Conservation (phyloP, 1,140 invertebrate genomes). For the Pantala flavescens region DNA sequence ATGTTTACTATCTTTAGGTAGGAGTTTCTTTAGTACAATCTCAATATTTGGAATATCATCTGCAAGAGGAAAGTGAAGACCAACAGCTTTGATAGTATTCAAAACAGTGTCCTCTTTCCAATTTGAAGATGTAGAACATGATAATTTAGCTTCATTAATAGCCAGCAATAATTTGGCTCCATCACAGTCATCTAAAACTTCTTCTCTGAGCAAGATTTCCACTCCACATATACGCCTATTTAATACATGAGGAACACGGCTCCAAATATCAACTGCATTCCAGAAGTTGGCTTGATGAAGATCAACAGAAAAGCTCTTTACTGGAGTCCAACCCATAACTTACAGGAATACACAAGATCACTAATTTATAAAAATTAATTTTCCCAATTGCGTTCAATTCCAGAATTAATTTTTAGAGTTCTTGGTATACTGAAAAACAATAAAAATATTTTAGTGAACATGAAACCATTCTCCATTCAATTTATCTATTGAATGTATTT, state of each 20-base stretch:
- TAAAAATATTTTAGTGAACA: neutral
- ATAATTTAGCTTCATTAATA: neutral
- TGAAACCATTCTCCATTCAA: neutral
- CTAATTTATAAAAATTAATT: neutral
- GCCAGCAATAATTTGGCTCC: neutral
- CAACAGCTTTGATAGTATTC: too few relatives aligned
- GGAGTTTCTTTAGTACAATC: conserved; percentile 12
- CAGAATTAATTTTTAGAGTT: conserved; percentile 16
- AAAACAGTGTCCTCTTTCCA: too few relatives aligned
- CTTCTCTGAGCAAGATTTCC: conserved; percentile 1
- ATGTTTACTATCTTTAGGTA: conserved; percentile 13
- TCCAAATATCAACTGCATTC: conserved; percentile 10
- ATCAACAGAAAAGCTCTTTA: neutral
- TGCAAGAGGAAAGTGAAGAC: too few relatives aligned
- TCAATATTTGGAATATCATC: neutral
- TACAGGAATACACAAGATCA: neutral
- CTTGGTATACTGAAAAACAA: conserved; percentile 21
- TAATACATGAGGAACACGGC: conserved; percentile 9
- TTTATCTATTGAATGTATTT: conserved; percentile 16
- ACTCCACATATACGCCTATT: conserved; percentile 14
- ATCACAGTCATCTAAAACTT: neutral
- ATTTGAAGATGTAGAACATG: neutral
- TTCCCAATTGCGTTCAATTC: neutral
- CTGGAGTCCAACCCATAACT: neutral
- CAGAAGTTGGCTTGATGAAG: neutral